These are phyloP conservation scores for Percopsis transmontana DNA, from an alignment of 2,113 vertebrate genomes.

Conservation along the genomic window DNA sequence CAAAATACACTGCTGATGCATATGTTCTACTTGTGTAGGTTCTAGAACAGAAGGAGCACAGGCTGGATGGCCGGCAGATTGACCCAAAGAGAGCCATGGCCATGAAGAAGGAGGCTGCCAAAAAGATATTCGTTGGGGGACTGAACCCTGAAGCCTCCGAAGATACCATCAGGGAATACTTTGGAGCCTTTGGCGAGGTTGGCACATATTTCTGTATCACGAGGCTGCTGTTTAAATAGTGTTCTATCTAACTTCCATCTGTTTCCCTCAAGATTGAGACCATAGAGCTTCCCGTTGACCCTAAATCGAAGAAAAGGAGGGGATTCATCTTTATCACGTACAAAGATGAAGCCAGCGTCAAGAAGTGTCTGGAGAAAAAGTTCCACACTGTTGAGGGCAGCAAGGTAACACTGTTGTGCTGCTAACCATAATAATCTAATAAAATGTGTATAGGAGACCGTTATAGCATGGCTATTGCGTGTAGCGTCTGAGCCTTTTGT, in stretches of 20 bases:
- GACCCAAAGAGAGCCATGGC: conserved; percentile 98
- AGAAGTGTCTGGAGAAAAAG: conserved; percentile 96
- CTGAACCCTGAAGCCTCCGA: conserved; percentile 95
- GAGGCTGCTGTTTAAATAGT: too few species aligned
- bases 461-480: too few species aligned
- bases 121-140: conserved; percentile 98
- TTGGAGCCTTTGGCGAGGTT: conserved; percentile 94
- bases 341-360: conserved; percentile 94
- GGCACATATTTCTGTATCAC: background rate
- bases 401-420: conserved; percentile 80
- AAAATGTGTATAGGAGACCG: too few species aligned
- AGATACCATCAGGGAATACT: conserved; percentile 96
- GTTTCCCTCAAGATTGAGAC: conserved; percentile 95
- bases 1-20: background rate
- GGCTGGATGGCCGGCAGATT: conserved; percentile 92
- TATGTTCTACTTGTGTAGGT: conserved; percentile 76
- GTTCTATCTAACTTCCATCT: too few species aligned
- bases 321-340: conserved; percentile 98
- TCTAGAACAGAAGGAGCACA: conserved; percentile 93
- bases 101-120: conserved; percentile 96
- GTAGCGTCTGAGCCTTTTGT: too few species aligned
- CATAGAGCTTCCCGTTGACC: conserved; percentile 95
- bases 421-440: too few species aligned
- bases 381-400: conserved; percentile 94
- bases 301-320: conserved; percentile 95